Conservation (phyloP, 2,797 vertebrate genomes). For the Yasuhikotakia modesta region DNA sequence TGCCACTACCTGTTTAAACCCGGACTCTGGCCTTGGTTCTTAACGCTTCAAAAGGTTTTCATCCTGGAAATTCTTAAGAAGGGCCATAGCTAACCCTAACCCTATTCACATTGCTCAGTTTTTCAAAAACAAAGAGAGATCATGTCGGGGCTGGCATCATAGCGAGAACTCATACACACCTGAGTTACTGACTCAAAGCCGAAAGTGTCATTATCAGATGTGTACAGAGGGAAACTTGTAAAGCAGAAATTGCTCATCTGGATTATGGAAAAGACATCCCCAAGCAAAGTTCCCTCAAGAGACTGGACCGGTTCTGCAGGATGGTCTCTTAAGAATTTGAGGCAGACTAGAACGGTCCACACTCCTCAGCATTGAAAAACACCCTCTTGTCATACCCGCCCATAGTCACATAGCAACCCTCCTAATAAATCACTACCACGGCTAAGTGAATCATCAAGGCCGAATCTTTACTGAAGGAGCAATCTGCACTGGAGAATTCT, state of each 20-base stretch:
- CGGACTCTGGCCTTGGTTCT: not conserved
- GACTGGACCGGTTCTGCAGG: not conserved
- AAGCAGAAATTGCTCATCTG: constrained; percentile 14
- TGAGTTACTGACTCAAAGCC: not conserved
- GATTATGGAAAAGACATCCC: too few species aligned
- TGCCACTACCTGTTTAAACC: not conserved
- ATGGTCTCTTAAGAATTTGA: too few species aligned
- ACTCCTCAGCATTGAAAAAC: too few species aligned
- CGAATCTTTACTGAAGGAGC: too few species aligned
- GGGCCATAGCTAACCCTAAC: not conserved
- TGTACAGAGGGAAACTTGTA: constrained; percentile 8
- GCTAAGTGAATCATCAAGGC: too few species aligned
- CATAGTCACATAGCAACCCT: too few species aligned
- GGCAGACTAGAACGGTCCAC: too few species aligned
- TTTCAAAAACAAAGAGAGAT: constrained; percentile 10
- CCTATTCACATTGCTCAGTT: constrained; percentile 8
- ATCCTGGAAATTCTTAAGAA: too few species aligned
- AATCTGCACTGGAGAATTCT: too few species aligned
- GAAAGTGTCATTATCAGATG: constrained; percentile 23
- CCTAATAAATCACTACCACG: too few species aligned
- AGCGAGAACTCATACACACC: not conserved
- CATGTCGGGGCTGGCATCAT: constrained; percentile 7
- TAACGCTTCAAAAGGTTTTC: constrained; percentile 46
- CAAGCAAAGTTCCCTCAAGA: constrained; percentile 2
- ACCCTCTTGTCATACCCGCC: too few species aligned